phyloP scores from a whole-genome alignment of 2,888 invertebrate species.

The Heliconius charithonia region DNA sequence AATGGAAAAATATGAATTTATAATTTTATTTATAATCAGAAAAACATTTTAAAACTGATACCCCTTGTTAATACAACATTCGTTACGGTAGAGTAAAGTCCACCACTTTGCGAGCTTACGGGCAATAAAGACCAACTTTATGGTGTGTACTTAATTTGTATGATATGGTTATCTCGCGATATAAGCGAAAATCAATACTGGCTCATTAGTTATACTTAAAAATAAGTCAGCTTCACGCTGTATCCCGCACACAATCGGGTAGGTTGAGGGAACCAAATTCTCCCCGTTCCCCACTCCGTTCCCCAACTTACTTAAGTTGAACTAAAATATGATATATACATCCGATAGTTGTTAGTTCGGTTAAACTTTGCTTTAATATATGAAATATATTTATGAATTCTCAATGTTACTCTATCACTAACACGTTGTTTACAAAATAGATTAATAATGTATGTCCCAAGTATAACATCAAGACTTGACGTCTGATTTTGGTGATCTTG shows the following conservation, averaged over 20 bases:
- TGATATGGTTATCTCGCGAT: constrained; percentile 37
- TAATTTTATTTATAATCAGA: not conserved
- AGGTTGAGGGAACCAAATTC: too few relatives aligned
- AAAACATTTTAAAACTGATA: constrained; percentile 16
- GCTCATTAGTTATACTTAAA: constrained; percentile 23
- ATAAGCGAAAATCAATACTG: constrained; percentile 40
- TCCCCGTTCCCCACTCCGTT: too few relatives aligned
- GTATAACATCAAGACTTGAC: too few relatives aligned
- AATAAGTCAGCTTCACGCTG: too few relatives aligned
- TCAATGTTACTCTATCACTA: too few relatives aligned
- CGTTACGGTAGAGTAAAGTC: constrained; percentile 10
- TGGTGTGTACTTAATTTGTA: constrained; percentile 36
- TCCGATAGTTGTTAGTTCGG: not conserved
- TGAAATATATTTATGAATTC: too few relatives aligned
- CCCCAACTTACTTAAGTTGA: too few relatives aligned
- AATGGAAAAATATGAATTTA: not conserved
- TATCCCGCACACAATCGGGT: too few relatives aligned
- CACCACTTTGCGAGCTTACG: constrained; percentile 34
- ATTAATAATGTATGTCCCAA: too few relatives aligned
- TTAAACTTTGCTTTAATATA: too few relatives aligned
- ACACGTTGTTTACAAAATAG: too few relatives aligned
- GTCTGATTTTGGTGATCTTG: too few relatives aligned
- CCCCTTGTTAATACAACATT: constrained; percentile 11
- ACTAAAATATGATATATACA: not conserved
- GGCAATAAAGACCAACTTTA: constrained; percentile 41